Evolutionary conservation across 2,113 vertebrate species (phyloP), one percentile per base, ranked within the genome.

Genomic region (Elanus axillaris): DNA sequence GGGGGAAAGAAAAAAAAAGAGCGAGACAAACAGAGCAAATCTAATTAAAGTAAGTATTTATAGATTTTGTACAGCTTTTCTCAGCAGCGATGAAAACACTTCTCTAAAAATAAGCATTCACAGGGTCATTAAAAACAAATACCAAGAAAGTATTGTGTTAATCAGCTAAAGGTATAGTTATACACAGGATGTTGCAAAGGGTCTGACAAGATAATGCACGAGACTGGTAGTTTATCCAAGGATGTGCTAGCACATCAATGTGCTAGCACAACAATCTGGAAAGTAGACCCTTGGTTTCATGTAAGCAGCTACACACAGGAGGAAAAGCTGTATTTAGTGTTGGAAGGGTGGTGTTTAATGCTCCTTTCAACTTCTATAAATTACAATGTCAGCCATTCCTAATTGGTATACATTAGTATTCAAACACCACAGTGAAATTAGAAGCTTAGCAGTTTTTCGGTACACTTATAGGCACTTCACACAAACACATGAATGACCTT

Each of bases 351-450:
- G 58, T 72, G 53, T 78, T 94, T 95, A 92, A 90, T 42, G 87
- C 42, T 92, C 74, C 92, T 96, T 97, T 92, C 92, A 92, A 90
- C 87, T 92, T 91, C 77, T 42, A 64, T 73, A 88, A 96, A 94
- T 94, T 91, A 91, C 63, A 80, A 34, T 0, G 1, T 90, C 80
- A 95, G 90, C 84, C 73, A 68, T 91, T 88, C 50, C 90, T 94
- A 96, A 94, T 45, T 86, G 66, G 55, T 72, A 78, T 29, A 91
- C 47, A 75, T 95, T 72, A 94, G 74, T 43, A 94, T 93, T 94
- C 96, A 90, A 94, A 90, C 50, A 82, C 9, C 48, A 75, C 2
- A 0, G 5, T 62, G 77, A 79, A 96, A 92, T 85, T 72, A 92
- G 86, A 92, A 77, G 84, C 85, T 55, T 73, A 73, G 89, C 56